phyloP scores from a whole-genome alignment of 2,888 invertebrate genomes.

The Baronia brevicornis region DNA sequence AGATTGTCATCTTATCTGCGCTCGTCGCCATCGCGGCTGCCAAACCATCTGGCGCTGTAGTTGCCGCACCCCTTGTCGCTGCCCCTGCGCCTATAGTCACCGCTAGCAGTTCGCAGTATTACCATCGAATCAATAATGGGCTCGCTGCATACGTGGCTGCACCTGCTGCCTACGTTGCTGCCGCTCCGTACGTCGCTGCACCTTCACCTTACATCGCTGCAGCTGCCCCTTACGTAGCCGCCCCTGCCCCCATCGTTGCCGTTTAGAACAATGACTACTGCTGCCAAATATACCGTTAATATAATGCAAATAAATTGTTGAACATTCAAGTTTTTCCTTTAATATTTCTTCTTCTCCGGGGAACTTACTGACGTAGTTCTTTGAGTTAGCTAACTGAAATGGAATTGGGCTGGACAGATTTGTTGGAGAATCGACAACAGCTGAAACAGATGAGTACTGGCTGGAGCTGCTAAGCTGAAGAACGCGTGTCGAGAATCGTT shows the following conservation, averaged over 20 bases:
- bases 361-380: too few relatives aligned
- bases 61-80: conserved; percentile 43
- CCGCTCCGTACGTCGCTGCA: conserved; percentile 34
- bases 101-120: conserved; percentile 80
- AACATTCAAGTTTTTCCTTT: conserved; percentile 15
- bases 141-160: conserved; percentile 61
- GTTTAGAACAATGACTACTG: conserved; percentile 14
- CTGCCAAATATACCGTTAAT: conserved; percentile 14
- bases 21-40: conserved; percentile 41
- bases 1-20: conserved; percentile 53
- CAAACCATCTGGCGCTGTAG: conserved; percentile 47
- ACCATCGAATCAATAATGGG: conserved; percentile 78
- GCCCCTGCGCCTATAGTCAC: conserved; percentile 74
- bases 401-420: too few relatives aligned
- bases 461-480: too few relatives aligned
- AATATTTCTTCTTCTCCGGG: not conserved
- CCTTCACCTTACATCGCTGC: conserved; percentile 24
- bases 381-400: too few relatives aligned
- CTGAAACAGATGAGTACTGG: too few relatives aligned
- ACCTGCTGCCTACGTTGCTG: conserved; percentile 47
- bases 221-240: conserved; percentile 35
- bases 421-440: too few relatives aligned
- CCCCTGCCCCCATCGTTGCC: conserved; percentile 24
- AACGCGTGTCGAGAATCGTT: too few relatives aligned
- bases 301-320: conserved; percentile 19